phyloP scores from a whole-genome alignment of 2,888 invertebrate genomes.

The Melinaea marsaeus region DNA sequence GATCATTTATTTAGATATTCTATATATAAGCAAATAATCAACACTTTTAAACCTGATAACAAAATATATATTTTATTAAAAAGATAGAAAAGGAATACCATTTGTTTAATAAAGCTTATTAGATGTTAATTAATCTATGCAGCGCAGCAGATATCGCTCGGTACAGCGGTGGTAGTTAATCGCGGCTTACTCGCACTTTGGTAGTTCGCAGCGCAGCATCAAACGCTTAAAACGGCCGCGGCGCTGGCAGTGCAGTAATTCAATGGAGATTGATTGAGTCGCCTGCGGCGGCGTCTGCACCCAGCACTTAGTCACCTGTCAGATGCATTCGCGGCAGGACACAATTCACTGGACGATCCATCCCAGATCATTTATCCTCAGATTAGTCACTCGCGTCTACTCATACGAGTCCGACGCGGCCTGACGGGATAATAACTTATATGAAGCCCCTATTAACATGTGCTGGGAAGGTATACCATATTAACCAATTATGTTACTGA shows the following conservation, averaged over 20 bases:
- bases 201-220: background rate
- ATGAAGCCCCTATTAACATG: slow-evolving; percentile 14
- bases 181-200: background rate
- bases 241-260: slow-evolving; percentile 35
- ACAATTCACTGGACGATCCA: slow-evolving; percentile 49
- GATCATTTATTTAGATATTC: no score
- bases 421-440: slow-evolving; percentile 23
- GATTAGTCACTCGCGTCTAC: slow-evolving; percentile 46
- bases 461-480: background rate
- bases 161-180: background rate
- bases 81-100: no score
- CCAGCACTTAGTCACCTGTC: slow-evolving; percentile 65
- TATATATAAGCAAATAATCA: no score
- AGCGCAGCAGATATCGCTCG: no score
- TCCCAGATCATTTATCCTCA: slow-evolving; percentile 51
- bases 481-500: no score
- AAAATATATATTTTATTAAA: no score
- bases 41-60: no score
- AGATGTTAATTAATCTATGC: no score
- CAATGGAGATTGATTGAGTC: slow-evolving; percentile 52
- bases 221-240: slow-evolving; percentile 13
- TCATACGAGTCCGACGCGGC: slow-evolving; percentile 22
- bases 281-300: slow-evolving; percentile 52
- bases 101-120: no score
- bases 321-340: slow-evolving; percentile 51